Evolutionary conservation across 1,140 invertebrate species (phyloP).

Genomic region (Tetramorium parvispinum): DNA sequence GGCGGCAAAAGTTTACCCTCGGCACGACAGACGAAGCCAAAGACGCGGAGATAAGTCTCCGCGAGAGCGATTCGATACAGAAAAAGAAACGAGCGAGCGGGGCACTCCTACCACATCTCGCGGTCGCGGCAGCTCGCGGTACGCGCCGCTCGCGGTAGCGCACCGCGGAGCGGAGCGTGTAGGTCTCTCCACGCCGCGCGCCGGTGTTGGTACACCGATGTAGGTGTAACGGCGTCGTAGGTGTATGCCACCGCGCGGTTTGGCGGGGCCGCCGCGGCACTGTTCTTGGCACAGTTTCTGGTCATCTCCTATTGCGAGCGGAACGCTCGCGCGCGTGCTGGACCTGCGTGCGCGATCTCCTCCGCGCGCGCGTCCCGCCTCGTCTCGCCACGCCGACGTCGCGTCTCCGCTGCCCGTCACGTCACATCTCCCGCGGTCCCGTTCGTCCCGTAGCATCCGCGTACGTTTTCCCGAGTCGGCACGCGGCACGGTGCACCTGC

Average conservation of each 20-base stretch:
- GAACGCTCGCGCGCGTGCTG: conserved; percentile 64
- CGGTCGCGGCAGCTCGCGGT: not conserved
- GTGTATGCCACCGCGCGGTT: conserved; percentile 68
- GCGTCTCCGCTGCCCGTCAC: not conserved
- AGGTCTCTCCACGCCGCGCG: not conserved
- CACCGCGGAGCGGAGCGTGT: not conserved
- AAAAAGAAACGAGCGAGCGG: not conserved
- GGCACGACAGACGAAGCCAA: not conserved
- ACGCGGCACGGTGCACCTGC: conserved; percentile 18
- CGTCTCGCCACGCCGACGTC: not conserved
- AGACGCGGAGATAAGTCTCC: not conserved
- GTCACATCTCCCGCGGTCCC: not conserved
- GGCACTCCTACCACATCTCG: not conserved
- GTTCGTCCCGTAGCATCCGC: conserved; percentile 17
- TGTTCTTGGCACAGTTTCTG: conserved; percentile 83
- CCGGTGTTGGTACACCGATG: conserved; percentile 60
- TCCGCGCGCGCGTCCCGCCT: not conserved
- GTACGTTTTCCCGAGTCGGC: not conserved
- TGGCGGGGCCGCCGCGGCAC: conserved; percentile 63
- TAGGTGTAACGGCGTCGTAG: conserved; percentile 67
- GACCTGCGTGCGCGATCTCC: conserved; percentile 65
- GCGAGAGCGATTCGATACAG: not conserved
- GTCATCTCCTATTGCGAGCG: conserved; percentile 80
- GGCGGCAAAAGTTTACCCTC: not conserved
- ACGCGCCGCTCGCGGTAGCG: conserved; percentile 37